Conservation (phyloP, 2,888 invertebrate genomes). For the Tetanocera ferruginea region DNA sequence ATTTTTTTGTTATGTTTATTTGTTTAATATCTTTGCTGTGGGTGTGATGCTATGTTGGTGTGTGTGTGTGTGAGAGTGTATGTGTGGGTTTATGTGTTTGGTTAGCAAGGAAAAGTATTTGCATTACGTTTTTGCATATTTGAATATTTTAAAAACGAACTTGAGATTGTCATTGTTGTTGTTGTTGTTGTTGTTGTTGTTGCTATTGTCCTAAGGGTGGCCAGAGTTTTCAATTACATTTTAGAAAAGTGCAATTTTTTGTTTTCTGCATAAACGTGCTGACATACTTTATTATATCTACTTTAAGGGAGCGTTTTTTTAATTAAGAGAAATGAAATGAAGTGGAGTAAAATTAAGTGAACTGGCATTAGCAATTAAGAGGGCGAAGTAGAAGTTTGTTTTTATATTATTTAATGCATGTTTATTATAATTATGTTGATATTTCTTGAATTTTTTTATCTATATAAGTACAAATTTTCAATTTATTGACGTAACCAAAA, state of each 20-base stretch:
- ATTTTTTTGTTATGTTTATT: too few relatives aligned
- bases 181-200: neutral
- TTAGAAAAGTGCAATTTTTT: neutral
- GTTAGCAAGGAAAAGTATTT: neutral
- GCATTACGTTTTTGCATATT: constrained; percentile 1
- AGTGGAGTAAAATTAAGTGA: neutral
- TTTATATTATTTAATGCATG: neutral
- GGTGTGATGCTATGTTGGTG: too few relatives aligned
- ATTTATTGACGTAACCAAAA: too few relatives aligned
- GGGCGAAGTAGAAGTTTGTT: neutral
- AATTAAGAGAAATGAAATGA: neutral
- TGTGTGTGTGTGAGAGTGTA: too few relatives aligned
- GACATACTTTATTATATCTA: neutral
- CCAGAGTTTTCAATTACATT: neutral
- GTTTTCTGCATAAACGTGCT: neutral
- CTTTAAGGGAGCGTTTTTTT: neutral
- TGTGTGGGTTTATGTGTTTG: neutral
- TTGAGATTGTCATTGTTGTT: neutral
- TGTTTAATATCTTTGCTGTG: too few relatives aligned
- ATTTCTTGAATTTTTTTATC: too few relatives aligned
- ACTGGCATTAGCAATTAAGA: neutral
- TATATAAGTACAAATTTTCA: too few relatives aligned
- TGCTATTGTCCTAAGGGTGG: neutral
- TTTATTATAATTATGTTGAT: neutral
- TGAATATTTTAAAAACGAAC: neutral